Base-by-base conservation (phyloP, 2,888 invertebrate species). In the Pristionchus fissidentatus region DNA sequence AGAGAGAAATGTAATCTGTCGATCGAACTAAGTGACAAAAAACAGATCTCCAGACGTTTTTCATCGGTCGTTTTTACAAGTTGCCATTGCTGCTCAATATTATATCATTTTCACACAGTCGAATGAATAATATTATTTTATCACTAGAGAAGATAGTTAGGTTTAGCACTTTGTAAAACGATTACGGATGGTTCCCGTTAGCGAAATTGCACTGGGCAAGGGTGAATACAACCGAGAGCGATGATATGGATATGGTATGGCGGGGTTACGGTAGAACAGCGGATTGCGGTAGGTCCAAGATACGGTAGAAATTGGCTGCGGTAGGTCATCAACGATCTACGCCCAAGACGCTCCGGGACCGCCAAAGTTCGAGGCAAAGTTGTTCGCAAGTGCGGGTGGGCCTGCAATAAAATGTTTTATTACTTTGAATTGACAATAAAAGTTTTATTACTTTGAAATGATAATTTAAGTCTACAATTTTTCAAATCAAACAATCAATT, bases 61-160 rank as follows among this genome's bases (percentile, higher is more conserved):
- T n/a, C n/a, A n/a, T n/a, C n/a, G n/a, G n/a, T n/a, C n/a, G n/a
- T n/a, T n/a, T n/a, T n/a, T n/a, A n/a, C n/a, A n/a, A n/a, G n/a
- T n/a, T n/a, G n/a, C n/a, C n/a, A n/a, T n/a, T n/a, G n/a, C n/a
- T n/a, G n/a, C n/a, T n/a, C n/a, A n/a, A n/a, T n/a, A n/a, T n/a
- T n/a, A n/a, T n/a, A n/a, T n/a, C n/a, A n/a, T n/a, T n/a, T n/a
- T n/a, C n/a, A n/a, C n/a, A n/a, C n/a, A n/a, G n/a, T n/a, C n/a
- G n/a, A n/a, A n/a, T 10, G 66, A 66, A 38, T 38, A 66, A 38
- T 66, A 66, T 66, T 22, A 66, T 38, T 66, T 66, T 66, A 66
- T 66, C 66, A 19, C 35, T 38, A 66, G 0, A 8, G 66, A 66
- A 66, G 66, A 66, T 66, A 66, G 35, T 66, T 66, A 66, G 66